Evolutionary conservation across 2,888 invertebrate genomes (phyloP), one percentile per base, ranked within the genome.

Genomic region (Ophion ellenae): DNA sequence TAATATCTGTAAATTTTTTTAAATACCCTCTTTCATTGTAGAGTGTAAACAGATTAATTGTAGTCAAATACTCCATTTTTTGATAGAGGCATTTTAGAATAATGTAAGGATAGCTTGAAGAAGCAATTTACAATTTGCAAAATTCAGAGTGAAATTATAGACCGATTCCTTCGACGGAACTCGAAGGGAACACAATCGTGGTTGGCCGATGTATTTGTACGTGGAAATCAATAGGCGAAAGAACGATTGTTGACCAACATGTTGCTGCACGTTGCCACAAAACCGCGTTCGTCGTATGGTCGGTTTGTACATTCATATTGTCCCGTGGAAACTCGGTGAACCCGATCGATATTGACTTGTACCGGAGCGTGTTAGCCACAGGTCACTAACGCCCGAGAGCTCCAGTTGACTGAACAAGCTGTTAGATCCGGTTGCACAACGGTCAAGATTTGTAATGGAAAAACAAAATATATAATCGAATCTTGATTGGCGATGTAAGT

Each of bases 281-380:
- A 75, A 75, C 74, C 70, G 10, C 17, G 64, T 64, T 75, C 64
- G 53, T 32, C 45, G 75, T 66, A 75, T 57, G 79, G 24, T 67
- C 61, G 59, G 9, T 47, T 61, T 63, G 83, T 53, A 63, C 20
- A 73, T 74, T 69, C 59, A 83, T 36, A 84, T 70, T 70, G 75
- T 80, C 67, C 32, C n/a, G 53, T 61, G 81, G 79, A 79, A 84
- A 79, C 83, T 74, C 24, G 61, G 63, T 75, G 36, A 40, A 66
- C 40, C 70, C 74, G 79, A 75, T 84, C 83, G 67, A 84, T 84
- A 84, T 79, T 70, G 74, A 70, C 75, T 70, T 36, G 75, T 40
- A 64, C 69, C 32, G 24, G 61, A 32, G 73, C 73, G 53, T 69
- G 73, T 74, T 24, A 61, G 24, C 67, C 66, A 36, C 74, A 64